Evolutionary conservation across 35 echinoderm and acorn worm genomes (phyloP), one percentile per base, ranked within the genome.

Genomic region (Lytechinus pictus): DNA sequence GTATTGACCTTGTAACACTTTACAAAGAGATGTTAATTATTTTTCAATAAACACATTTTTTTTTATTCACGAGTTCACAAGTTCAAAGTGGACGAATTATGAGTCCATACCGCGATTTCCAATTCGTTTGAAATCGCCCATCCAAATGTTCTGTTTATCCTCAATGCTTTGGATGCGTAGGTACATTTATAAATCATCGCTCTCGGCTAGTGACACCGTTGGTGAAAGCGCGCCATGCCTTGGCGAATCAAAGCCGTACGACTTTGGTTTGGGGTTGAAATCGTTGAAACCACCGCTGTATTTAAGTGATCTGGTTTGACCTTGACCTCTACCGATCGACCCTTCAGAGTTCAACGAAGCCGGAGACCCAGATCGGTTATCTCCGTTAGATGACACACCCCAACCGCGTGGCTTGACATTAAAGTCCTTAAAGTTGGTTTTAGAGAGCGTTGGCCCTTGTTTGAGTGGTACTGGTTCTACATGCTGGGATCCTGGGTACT

Each of bases 401-500:
- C 96, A 96, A 13, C 96, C 96, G 27, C 96, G n/a, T 91, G 96
- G 53, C 57, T 92, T 96, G 12, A 94, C 86, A 19, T 96, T 96
- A 56, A 96, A 96, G 94, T 96, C 94, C 60, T 95, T 94, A 95
- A 53, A 91, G 61, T 94, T 91, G 88, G 66, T 28, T 54, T 95
- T 61, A 9, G 29, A n/a, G 27, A 93, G 86, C 54, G 24, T 54
- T 94, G 71, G 27, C 27, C 88, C 58, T 9, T 94, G 94, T 58
- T 96, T 91, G 54, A 95, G 60, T 54, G 54, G 71, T n/a, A 94
- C 54, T 28, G 57, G 51, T 52, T 27, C 89, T 28, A 57, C 44
- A 13, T 6, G 52, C 56, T 27, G 56, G 27, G 33, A 89, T 16
- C 10, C 11, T 16, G 88, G 55, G 87, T 33, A 61, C 52, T 94